phyloP scores from a whole-genome alignment of 2,113 vertebrate species.

The Nerophis ophidion region DNA sequence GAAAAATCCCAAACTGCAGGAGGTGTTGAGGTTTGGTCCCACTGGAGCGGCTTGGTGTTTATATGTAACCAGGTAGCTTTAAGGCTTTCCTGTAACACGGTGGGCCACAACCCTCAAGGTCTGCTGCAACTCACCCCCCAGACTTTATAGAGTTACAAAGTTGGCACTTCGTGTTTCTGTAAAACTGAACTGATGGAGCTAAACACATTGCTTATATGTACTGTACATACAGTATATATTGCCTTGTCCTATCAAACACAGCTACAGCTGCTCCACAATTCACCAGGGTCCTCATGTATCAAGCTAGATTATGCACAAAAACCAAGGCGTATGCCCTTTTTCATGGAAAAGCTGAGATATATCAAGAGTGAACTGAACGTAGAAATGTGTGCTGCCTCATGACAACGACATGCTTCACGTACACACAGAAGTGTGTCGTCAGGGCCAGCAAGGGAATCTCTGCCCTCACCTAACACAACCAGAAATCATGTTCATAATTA shows the following conservation, averaged over 20 bases:
- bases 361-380: too few relatives aligned
- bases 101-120: slow-evolving; percentile 20
- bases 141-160: slow-evolving; percentile 14
- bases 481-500: too few relatives aligned
- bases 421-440: too few relatives aligned
- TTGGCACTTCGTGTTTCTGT: slow-evolving; percentile 27
- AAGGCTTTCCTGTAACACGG: slow-evolving; percentile 15
- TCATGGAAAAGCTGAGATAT: too few relatives aligned
- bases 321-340: too few relatives aligned
- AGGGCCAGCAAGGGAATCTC: too few relatives aligned
- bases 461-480: too few relatives aligned
- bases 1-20: slow-evolving; percentile 47
- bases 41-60: slow-evolving; percentile 21
- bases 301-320: too few relatives aligned
- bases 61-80: slow-evolving; percentile 46
- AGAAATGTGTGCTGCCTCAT: too few relatives aligned
- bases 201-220: slow-evolving; percentile 18
- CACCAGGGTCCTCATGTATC: slow-evolving; percentile 16
- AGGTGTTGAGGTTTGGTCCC: slow-evolving; percentile 33
- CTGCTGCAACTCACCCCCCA: slow-evolving; percentile 10
- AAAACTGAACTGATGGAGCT: slow-evolving; percentile 30
- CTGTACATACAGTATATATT: too few relatives aligned
- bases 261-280: slow-evolving; percentile 44
- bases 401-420: too few relatives aligned
- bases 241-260: slow-evolving; percentile 60